A percentile compares a stretch with the other conserved stretches of the same genome.
Evolutionary conservation across 92 coral and sea anemone species (phyloP).

Genomic region (Siderastrea radians): DNA sequence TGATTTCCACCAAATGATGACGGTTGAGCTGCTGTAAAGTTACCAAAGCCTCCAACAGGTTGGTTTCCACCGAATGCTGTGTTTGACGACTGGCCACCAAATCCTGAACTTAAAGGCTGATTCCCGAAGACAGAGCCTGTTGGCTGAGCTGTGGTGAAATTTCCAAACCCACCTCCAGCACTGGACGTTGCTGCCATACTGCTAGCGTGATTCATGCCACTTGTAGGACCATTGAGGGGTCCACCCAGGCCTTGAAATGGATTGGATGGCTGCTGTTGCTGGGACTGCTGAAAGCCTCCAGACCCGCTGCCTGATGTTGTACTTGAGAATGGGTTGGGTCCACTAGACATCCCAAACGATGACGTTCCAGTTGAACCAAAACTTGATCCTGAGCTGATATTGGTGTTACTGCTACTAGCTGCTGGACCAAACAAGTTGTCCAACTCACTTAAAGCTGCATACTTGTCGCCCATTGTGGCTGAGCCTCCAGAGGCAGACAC

Average conservation of each 20-base stretch:
- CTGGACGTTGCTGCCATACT: constrained; percentile 60
- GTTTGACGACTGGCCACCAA: constrained; percentile 21
- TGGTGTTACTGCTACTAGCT: constrained; percentile 51
- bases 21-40: constrained; percentile 14
- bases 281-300: constrained; percentile 66
- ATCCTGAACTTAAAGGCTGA: constrained; percentile 38
- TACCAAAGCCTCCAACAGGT: constrained; percentile 41
- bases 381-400: constrained; percentile 72
- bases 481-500: constrained; percentile 87
- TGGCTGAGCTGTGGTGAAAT: constrained; percentile 72
- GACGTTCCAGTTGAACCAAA: constrained; percentile 82
- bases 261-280: constrained; percentile 77
- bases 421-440: constrained; percentile 85
- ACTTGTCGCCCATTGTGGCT: constrained; percentile 76
- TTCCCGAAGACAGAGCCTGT: constrained; percentile 50
- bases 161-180: constrained; percentile 82
- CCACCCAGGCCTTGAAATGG: constrained; percentile 95
- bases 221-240: constrained; percentile 86
- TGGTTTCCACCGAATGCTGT: constrained; percentile 23
- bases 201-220: constrained; percentile 78
- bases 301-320: constrained; percentile 39
- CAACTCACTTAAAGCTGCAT: constrained; percentile 94
- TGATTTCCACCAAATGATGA: constrained; percentile 26
- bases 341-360: constrained; percentile 94
- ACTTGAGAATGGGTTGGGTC: constrained; percentile 95